Evolutionary conservation across 2,797 vertebrate genomes (phyloP).

Genomic region (Dendrocincla tyrannina): DNA sequence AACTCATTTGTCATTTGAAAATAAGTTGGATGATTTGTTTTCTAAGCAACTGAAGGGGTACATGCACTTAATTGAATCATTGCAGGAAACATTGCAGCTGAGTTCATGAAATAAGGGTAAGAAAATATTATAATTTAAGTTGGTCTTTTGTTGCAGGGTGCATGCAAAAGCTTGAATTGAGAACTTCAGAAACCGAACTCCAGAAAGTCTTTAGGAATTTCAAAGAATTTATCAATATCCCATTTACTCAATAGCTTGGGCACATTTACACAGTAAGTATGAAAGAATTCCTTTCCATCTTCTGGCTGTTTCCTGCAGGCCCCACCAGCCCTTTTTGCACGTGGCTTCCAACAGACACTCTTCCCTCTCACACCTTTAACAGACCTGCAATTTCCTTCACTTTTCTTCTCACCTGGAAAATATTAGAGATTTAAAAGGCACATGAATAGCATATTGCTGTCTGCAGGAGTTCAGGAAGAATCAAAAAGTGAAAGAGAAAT

Average conservation of each 20-base stretch:
- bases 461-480: not conserved
- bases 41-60: constrained; percentile 7
- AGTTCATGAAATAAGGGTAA: constrained; percentile 44
- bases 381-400: constrained; percentile 53
- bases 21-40: not conserved
- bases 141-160: not conserved
- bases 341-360: not conserved
- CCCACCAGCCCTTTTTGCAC: not conserved
- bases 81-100: constrained; percentile 25
- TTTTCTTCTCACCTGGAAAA: constrained; percentile 57
- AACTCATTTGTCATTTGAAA: constrained; percentile 10
- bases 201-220: not conserved
- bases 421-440: not conserved
- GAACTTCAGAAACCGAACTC: not conserved
- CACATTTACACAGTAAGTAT: not conserved
- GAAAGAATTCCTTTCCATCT: not conserved
- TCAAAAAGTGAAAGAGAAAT: not conserved
- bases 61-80: constrained; percentile 49
- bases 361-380: constrained; percentile 24
- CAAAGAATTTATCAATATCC: not conserved
- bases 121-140: not conserved
- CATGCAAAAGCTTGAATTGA: not conserved
- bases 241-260: not conserved
- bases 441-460: not conserved
- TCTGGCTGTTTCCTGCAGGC: not conserved